Conservation (phyloP, 2,888 invertebrate genomes). For the Drosophila engyochracea region DNA sequence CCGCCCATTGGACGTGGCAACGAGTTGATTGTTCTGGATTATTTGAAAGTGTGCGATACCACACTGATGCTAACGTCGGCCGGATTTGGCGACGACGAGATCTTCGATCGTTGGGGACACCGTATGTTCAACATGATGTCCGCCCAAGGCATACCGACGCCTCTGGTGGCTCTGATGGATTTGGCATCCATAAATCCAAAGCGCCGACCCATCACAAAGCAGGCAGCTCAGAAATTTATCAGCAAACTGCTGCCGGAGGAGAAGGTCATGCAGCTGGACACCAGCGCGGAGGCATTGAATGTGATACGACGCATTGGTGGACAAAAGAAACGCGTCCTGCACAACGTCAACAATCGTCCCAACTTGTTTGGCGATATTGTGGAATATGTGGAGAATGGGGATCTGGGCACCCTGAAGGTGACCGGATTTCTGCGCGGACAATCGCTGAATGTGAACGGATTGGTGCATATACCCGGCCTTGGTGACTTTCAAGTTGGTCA, state of each 20-base stretch:
- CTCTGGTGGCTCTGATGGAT: constrained; percentile 91
- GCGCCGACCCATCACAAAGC: constrained; percentile 87
- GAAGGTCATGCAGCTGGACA: constrained; percentile 92
- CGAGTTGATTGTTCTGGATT: constrained; percentile 87
- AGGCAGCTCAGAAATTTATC: constrained; percentile 86
- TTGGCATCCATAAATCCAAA: constrained; percentile 91
- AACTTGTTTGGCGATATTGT: constrained; percentile 94
- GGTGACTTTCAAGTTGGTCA: constrained; percentile 97
- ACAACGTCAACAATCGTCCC: constrained; percentile 92
- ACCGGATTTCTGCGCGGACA: constrained; percentile 95
- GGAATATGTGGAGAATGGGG: constrained; percentile 87
- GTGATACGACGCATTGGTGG: constrained; percentile 91
- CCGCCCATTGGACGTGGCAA: constrained; percentile 90
- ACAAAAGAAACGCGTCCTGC: constrained; percentile 91
- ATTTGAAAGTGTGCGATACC: constrained; percentile 95
- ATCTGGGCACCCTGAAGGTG: constrained; percentile 90
- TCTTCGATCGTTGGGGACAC: constrained; percentile 93
- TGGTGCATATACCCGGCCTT: constrained; percentile 96
- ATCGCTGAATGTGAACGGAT: constrained; percentile 93
- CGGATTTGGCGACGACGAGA: constrained; percentile 87
- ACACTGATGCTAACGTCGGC: constrained; percentile 92
- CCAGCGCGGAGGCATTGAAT: constrained; percentile 90
- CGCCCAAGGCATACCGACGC: constrained; percentile 93
- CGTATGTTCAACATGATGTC: constrained; percentile 91
- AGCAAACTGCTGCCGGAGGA: constrained; percentile 92